These are phyloP conservation scores for Spilarctia lutea DNA, from an alignment of 2,888 invertebrate species.

Conservation along the genomic window DNA sequence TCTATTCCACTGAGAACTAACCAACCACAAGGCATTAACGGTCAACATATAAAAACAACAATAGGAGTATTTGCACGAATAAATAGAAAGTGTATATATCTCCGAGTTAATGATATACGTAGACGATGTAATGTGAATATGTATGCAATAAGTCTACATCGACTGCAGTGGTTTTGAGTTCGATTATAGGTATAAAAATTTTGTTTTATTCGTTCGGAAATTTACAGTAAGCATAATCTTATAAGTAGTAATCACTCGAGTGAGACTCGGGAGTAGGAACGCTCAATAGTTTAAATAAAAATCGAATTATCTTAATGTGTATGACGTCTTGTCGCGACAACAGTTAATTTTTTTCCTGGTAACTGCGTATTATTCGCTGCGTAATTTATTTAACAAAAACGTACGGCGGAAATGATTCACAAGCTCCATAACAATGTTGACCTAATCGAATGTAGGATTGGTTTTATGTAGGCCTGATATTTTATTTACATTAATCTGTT, in stretches of 20 bases:
- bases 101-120: not conserved
- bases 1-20: not conserved
- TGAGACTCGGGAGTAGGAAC: too few relatives aligned
- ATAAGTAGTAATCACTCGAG: too few relatives aligned
- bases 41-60: not conserved
- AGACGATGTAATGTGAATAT: not conserved
- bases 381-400: not conserved
- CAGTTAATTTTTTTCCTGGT: not conserved
- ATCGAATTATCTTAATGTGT: not conserved
- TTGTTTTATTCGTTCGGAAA: not conserved
- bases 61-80: not conserved
- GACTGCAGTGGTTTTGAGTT: not conserved
- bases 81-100: too few relatives aligned
- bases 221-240: too few relatives aligned
- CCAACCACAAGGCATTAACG: not conserved
- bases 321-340: slow-evolving; percentile 3
- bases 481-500: not conserved
- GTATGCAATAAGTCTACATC: not conserved
- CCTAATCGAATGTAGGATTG: not conserved
- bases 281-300: too few relatives aligned
- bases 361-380: not conserved
- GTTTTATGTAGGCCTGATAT: not conserved
- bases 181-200: not conserved
- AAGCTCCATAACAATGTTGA: not conserved
- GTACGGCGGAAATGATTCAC: not conserved